phyloP scores from a whole-genome alignment of 1,140 invertebrate genomes.

The Euura saliciscinereae region DNA sequence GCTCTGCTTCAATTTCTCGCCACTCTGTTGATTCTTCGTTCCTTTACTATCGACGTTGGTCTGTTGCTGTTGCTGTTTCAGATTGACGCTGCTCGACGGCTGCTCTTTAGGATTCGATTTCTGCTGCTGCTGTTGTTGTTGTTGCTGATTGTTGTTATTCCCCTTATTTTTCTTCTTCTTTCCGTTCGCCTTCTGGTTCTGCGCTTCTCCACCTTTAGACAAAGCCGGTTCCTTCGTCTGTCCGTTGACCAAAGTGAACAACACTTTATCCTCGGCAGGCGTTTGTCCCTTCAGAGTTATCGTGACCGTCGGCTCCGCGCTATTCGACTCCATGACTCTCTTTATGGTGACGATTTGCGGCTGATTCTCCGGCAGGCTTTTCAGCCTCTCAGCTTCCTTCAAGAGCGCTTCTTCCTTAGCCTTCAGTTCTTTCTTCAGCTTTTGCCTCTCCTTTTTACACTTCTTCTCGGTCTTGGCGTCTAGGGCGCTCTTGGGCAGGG shows the following conservation, averaged over 20 bases:
- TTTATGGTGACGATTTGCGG: constrained; percentile 78
- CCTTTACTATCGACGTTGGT: constrained; percentile 36
- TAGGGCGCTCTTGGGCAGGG: neutral
- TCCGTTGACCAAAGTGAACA: constrained; percentile 76
- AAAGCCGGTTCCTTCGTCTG: constrained; percentile 62
- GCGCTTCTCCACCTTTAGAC: constrained; percentile 36
- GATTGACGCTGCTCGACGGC: constrained; percentile 19
- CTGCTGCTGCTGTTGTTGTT: constrained; percentile 21
- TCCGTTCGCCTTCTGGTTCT: constrained; percentile 38
- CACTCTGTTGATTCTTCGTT: constrained; percentile 30
- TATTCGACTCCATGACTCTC: constrained; percentile 69
- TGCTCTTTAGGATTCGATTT: constrained; percentile 19
- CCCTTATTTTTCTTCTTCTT: constrained; percentile 62
- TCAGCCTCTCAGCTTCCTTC: constrained; percentile 39
- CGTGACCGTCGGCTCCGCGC: constrained; percentile 73
- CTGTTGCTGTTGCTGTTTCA: constrained; percentile 31
- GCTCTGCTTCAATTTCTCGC: constrained; percentile 38
- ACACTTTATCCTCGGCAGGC: constrained; percentile 74
- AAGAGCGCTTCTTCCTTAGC: constrained; percentile 32
- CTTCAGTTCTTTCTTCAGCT: constrained; percentile 42
- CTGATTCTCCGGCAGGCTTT: constrained; percentile 42
- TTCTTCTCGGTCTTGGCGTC: constrained; percentile 56
- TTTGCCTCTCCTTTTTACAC: constrained; percentile 47
- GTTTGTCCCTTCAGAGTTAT: constrained; percentile 77
- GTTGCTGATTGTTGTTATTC: constrained; percentile 25